Evolutionary conservation across 2,888 invertebrate species (phyloP), one percentile per base, ranked within the genome.

Genomic region (Dorcus hopei): DNA sequence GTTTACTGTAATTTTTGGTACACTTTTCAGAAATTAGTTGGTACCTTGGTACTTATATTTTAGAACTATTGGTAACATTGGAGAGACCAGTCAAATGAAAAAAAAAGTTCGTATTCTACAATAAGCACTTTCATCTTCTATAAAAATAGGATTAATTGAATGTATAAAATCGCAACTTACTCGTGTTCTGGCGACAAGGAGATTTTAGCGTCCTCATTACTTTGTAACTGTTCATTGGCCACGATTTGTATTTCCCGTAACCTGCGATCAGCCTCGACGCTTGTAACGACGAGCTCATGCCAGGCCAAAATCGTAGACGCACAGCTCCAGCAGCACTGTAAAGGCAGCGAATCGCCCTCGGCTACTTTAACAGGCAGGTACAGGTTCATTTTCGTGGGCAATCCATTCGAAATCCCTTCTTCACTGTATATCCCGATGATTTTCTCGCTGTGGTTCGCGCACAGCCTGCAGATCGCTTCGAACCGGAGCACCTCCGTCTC

Each of bases 251-350:
- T 69, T 53, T 71, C 73, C 51, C 73, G 62, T 3, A 81, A 66
- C 43, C 80, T 80, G 11, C 74, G 72, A 66, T 88, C 85, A 0
- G 86, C 85, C 56, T 82, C 81, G 38, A 79, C 65, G 68, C 84
- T 84, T 63, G 82, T 81, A 61, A 81, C 73, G 51, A 81, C 79
- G 54, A 88, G 77, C 67, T 86, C 84, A 68, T 87, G 84, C 85
- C 86, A 88, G 0, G 85, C 83, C 53, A 87, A 72, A 49, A 89
- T 72, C 0, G 85, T 85, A 60, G 83, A 83, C 1, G 84, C 83
- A 71, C 89, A 89, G 62, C 83, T 83, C 73, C 82, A 84, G 77
- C 89, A 89, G 63, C 87, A 77, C 64, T 83, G 81, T 48, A 80
- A 72, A 0, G 88, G 87, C 59, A 88, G 74, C 9, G 53, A 53